A percentile compares a stretch with the other conserved stretches of the same genome.
phyloP scores from a whole-genome alignment of 2,888 invertebrate species.

The Sphecodes monilicornis region DNA sequence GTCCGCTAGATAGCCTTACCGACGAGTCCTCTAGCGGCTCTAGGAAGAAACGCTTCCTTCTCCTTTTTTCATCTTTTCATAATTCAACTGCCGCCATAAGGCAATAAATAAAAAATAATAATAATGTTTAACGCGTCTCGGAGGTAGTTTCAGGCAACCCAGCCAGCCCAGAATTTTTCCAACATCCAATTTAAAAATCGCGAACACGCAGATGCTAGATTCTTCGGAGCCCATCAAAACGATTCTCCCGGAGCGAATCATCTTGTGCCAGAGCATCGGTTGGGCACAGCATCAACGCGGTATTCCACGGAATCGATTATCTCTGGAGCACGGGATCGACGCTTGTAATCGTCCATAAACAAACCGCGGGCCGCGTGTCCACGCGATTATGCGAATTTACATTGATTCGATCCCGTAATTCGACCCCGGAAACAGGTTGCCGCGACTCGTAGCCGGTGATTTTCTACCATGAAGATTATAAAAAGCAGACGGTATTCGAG shows the following conservation, averaged over 20 bases:
- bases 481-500: neutral
- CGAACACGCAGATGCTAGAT: neutral
- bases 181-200: neutral
- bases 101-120: too few relatives aligned
- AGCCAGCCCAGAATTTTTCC: neutral
- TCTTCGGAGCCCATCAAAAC: neutral
- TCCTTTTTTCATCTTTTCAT: too few relatives aligned
- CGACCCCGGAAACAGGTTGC: constrained; percentile 33
- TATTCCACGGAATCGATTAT: constrained; percentile 49
- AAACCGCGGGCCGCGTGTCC: constrained; percentile 12
- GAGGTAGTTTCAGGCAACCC: too few relatives aligned
- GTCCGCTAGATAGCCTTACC: too few relatives aligned
- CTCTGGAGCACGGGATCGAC: constrained; percentile 22
- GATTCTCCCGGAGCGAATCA: neutral
- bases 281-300: neutral
- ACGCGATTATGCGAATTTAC: constrained; percentile 49
- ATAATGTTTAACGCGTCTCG: too few relatives aligned
- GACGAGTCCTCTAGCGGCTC: too few relatives aligned
- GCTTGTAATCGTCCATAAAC: constrained; percentile 44
- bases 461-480: neutral
- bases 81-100: too few relatives aligned
- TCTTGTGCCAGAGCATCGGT: neutral
- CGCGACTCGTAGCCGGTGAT: neutral
- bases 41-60: too few relatives aligned
- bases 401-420: constrained; percentile 37